Evolutionary conservation across 2,113 vertebrate species (phyloP), one percentile per base, ranked within the genome.

Genomic region (Corythoichthys haematopterus): DNA sequence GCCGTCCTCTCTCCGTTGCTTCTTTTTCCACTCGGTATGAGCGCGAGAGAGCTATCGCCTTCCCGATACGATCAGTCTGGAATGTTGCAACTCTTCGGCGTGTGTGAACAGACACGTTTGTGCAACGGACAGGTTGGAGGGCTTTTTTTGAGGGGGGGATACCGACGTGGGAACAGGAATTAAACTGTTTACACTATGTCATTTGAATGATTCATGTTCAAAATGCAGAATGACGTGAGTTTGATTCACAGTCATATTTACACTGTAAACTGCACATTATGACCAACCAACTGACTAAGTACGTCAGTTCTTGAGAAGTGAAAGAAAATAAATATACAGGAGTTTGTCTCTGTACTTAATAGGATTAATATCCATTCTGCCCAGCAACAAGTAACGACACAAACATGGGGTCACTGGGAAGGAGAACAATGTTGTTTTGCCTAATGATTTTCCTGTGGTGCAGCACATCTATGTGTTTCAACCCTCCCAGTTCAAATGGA

Each of bases 11-110:
- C 36, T 69, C 68, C 63, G 16, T 28, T 28, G 20, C 20, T 28
- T 33, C 55, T 45, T 55, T 57, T 58, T 72, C 64, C 72, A 59
- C 57, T 14, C 16, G 14, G 15, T 28, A 28, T 28, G 20, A 28
- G 20, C 20, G 20, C 58, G 70, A 51, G 38, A 65, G 66, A 64
- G 73, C 77, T 68, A 80, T 85, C 77, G 82, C 78, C 74, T 69
- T 50, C 64, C 53, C 12, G 86, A 92, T 91, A 91, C 37, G 76
- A 92, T 91, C 88, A 67, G 81, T 81, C 81, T 89, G 90, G 90
- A 87, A 93, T 91, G 83, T 80, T 72, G 72, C 72, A 68, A 70
- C 68, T 71, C 72, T 80, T 77, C 76, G 61, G 67, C 66, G 81
- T 74, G 88, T 87, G 79, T 88, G 88, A 90, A 87, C 87, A 80